phyloP scores from a whole-genome alignment of 1,140 invertebrate genomes.

The Drepana arcuata region DNA sequence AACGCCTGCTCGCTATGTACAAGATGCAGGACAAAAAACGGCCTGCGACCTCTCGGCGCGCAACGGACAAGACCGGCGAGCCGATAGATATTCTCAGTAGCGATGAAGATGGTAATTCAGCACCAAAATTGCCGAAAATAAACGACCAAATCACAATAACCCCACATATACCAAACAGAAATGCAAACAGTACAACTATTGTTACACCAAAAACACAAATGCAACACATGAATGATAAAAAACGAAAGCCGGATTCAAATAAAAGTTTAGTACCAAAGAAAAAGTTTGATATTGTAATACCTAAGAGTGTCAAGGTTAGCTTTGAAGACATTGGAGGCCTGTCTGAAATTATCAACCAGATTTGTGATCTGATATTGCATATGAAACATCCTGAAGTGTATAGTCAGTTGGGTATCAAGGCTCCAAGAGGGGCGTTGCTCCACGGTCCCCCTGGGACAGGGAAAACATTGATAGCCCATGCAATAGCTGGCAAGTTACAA shows the following conservation, averaged over 20 bases:
- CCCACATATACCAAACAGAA: constrained; percentile 50
- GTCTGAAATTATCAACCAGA: constrained; percentile 80
- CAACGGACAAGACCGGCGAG: constrained; percentile 62
- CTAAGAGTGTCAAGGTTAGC: constrained; percentile 69
- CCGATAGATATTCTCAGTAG: constrained; percentile 74
- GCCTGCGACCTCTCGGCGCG: constrained; percentile 32
- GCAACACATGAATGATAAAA: constrained; percentile 36
- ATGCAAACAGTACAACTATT: constrained; percentile 34
- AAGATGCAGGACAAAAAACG: constrained; percentile 64
- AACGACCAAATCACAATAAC: constrained; percentile 67
- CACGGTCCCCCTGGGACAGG: constrained; percentile 95
- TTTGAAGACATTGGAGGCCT: constrained; percentile 85
- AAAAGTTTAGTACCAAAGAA: constrained; percentile 41
- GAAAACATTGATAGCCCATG: constrained; percentile 92
- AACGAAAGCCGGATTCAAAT: constrained; percentile 37
- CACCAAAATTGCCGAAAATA: constrained; percentile 61
- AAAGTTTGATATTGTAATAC: constrained; percentile 41
- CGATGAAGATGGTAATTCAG: constrained; percentile 69
- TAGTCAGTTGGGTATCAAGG: constrained; percentile 82
- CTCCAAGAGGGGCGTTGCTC: constrained; percentile 87
- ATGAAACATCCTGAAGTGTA: constrained; percentile 90
- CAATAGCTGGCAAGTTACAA: constrained; percentile 84
- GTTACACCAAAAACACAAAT: constrained; percentile 29
- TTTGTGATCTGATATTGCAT: constrained; percentile 86
- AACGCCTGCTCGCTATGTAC: constrained; percentile 64